Evolutionary conservation across 2,888 invertebrate species (phyloP), one percentile per base, ranked within the genome.

Genomic region (Orthosia gracilis): DNA sequence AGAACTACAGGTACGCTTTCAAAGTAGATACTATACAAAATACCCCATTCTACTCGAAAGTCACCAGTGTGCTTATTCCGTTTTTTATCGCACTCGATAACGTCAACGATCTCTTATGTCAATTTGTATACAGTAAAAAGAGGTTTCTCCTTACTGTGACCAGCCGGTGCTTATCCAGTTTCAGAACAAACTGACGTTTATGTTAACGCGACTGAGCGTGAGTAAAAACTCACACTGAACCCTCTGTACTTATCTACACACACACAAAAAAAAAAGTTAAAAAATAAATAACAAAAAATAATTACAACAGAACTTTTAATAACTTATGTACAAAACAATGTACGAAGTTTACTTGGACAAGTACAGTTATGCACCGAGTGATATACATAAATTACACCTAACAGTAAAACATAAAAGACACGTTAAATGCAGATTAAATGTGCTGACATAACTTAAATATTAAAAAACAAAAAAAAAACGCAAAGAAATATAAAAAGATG

Each of bases 401-500:
- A 83, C 82, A 88, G 76, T 88, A 84, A 73, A 80, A 80, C 85
- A 89, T 88, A 89, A 86, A 89, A 86, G 80, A 91, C 87, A 89
- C 85, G 85, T 87, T 93, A 94, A 94, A 94, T 95, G 94, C 94
- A 92, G 88, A 89, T 80, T 93, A 93, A 92, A 94, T 92, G 92
- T 93, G 86, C 84, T 87, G 88, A 88, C 78, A 80, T 88, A 90
- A 90, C 89, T 91, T 91, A 89, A 85, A 80, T 40, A 85, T 80
- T 83, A 78, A 80, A 85, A 62, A 84, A 75, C 84, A 73, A 86
- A 82, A 77, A 74, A 77, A 74, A 73, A 73, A 78, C 45, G 74
- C 80, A 58, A 82, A 82, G 73, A 79, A 81, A 80, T 70, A 78
- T 71, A 78, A 70, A 21, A 78, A 84, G 69, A 77, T 75, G 76